Percentiles rank a stretch among this genome's conserved stretches.
phyloP scores from a whole-genome alignment of 37 sponge, comb jelly and placozoan species.

The Ianthella basta region DNA sequence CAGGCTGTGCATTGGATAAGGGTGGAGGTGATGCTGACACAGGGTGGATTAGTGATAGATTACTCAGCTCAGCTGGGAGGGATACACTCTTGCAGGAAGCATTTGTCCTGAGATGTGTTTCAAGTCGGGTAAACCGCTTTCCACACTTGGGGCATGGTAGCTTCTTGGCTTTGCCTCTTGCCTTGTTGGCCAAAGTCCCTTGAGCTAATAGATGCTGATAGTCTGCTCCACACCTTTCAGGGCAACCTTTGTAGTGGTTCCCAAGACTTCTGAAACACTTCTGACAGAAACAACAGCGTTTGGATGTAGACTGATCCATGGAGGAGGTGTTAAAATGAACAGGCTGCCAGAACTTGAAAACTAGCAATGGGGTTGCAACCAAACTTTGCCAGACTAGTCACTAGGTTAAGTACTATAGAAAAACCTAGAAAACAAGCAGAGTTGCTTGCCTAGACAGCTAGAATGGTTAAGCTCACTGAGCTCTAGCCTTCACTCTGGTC shows the following conservation, averaged over 20 bases:
- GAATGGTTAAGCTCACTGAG: too few relatives aligned
- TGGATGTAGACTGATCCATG: background rate
- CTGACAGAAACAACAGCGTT: background rate
- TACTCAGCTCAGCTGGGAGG: too few relatives aligned
- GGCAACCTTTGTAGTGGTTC: slow-evolving; percentile 7
- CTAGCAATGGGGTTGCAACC: too few relatives aligned
- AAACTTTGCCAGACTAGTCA: too few relatives aligned
- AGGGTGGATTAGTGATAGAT: too few relatives aligned
- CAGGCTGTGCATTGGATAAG: background rate
- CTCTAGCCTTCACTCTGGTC: too few relatives aligned
- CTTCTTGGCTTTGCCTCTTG: background rate
- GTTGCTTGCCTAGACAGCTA: too few relatives aligned
- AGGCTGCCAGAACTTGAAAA: too few relatives aligned
- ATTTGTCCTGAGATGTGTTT: slow-evolving; percentile 1
- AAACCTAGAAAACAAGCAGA: too few relatives aligned
- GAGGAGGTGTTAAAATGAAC: background rate
- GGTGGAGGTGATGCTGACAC: too few relatives aligned
- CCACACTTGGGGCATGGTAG: background rate
- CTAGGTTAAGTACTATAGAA: too few relatives aligned
- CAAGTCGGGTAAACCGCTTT: background rate
- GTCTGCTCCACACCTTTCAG: slow-evolving; percentile 15
- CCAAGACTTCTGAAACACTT: slow-evolving; percentile 12
- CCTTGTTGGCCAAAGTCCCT: background rate
- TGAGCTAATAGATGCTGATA: background rate
- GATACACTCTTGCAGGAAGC: background rate